Conservation (phyloP, 1,140 invertebrate genomes). For the Pteromalus puparum region DNA sequence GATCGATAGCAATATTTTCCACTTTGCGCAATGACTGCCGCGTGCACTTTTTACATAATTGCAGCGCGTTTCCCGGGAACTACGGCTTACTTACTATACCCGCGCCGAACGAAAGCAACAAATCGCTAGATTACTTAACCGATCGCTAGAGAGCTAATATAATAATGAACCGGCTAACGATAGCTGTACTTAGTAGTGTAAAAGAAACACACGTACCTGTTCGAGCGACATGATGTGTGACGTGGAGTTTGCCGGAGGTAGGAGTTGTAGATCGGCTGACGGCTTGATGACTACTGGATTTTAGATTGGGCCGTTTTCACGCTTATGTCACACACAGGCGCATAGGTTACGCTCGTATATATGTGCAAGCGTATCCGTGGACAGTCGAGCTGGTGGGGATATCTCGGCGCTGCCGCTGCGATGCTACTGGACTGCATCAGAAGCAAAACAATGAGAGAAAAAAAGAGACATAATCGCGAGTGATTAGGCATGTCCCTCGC, state of each 20-base stretch:
- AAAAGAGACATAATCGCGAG: not conserved
- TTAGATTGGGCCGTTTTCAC: not conserved
- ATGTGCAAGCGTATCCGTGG: not conserved
- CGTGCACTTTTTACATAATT: too few relatives aligned
- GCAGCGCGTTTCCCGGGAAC: too few relatives aligned
- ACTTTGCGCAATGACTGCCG: too few relatives aligned
- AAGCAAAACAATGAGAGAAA: not conserved
- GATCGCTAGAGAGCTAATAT: not conserved
- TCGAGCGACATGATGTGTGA: constrained; percentile 33
- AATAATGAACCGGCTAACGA: not conserved
- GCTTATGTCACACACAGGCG: constrained; percentile 32
- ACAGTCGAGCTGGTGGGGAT: not conserved
- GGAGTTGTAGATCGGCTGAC: constrained; percentile 23
- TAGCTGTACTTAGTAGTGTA: not conserved
- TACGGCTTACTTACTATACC: too few relatives aligned
- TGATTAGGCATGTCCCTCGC: too few relatives aligned
- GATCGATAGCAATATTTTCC: too few relatives aligned
- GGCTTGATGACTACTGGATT: constrained; percentile 43
- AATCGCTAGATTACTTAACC: not conserved
- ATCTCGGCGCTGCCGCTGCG: not conserved
- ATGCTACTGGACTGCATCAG: too few relatives aligned
- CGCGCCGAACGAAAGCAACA: too few relatives aligned
- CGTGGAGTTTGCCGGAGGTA: not conserved
- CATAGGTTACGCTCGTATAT: not conserved
- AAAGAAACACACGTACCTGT: constrained; percentile 24